Evolutionary conservation across 2,888 invertebrate species (phyloP), one percentile per base, ranked within the genome.

Genomic region (Xestia c-nigrum): DNA sequence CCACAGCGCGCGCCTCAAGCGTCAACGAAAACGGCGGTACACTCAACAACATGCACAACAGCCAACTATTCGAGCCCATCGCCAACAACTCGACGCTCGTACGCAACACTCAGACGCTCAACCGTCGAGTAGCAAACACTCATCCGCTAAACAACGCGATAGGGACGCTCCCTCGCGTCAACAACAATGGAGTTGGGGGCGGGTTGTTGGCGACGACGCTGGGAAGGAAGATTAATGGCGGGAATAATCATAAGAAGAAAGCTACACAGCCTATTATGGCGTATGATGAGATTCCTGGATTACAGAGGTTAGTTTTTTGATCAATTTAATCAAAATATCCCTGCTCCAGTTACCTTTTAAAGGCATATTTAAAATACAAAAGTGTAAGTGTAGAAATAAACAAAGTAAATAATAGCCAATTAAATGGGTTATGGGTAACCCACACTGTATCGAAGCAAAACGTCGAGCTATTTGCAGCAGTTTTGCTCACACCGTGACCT

Each of bases 1-100:
- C 98, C 0, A 98, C 98, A 0, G 98, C 98, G 0, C 97, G 98
- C 65, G 98, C 98, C 0, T 98, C 98, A 0, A 98, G 98, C 91
- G 97, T 97, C 76, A 97, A 97, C 89, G 96, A 96, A 66, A 96
- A 95, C 82, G 92, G 92, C 55, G 92, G 94, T 0, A 94, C 94
- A 0, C 86, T 95, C 3, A 95, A 96, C 91, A 96, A 96, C 86
- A 89, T 81, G 21, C 89, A 91, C 75, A 87, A 86, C 75, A 84
- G 90, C 46, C 92, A 92, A 75, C 73, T 90, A 31, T 94, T 92
- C 89, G 94, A 95, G 83, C 86, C 89, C 0, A 89, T 91, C 71
- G 90, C 91, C 0, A 94, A 94, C 90, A 94, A 94, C 89, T 83
- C 93, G 10, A 86, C 94, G 89, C 91, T 93, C 75, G 92, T 92